Evolutionary conservation across 1,140 invertebrate genomes (phyloP).

Genomic region (Batillaria attramentaria): DNA sequence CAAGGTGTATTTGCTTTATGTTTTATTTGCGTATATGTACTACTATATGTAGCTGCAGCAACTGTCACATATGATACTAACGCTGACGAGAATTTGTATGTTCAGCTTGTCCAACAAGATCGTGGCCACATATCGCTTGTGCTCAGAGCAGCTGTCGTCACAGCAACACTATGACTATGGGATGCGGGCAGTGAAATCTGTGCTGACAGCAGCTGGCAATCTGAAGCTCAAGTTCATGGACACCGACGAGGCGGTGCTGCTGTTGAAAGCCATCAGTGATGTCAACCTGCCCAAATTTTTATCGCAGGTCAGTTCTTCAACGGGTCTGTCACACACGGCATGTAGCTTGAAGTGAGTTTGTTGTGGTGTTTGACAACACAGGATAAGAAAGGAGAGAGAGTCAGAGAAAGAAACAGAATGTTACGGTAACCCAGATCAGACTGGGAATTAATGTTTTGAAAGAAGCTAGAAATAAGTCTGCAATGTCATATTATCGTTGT

Average conservation of each 20-base stretch:
- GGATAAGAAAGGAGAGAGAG: too few relatives aligned
- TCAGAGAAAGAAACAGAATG: too few relatives aligned
- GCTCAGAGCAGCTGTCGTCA: constrained; percentile 72
- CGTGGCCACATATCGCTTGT: constrained; percentile 71
- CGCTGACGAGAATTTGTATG: neutral
- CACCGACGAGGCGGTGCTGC: constrained; percentile 68
- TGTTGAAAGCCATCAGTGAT: constrained; percentile 73
- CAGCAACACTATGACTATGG: constrained; percentile 74
- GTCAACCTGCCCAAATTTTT: constrained; percentile 73
- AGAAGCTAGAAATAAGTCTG: too few relatives aligned
- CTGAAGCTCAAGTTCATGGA: constrained; percentile 71
- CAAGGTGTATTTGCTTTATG: neutral
- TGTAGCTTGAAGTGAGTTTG: too few relatives aligned
- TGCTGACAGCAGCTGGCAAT: constrained; percentile 72
- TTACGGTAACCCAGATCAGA: too few relatives aligned
- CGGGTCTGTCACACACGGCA: too few relatives aligned
- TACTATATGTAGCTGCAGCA: too few relatives aligned
- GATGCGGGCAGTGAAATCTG: constrained; percentile 73
- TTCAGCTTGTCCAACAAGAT: constrained; percentile 71
- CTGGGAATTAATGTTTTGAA: too few relatives aligned
- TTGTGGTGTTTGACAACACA: too few relatives aligned
- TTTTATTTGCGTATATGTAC: neutral
- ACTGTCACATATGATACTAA: too few relatives aligned
- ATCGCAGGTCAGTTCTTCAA: constrained; percentile 63
- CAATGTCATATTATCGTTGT: too few relatives aligned